These are phyloP conservation scores for Tapirus terrestris DNA, from an alignment of 2,113 vertebrate genomes.

Conservation along the genomic window DNA sequence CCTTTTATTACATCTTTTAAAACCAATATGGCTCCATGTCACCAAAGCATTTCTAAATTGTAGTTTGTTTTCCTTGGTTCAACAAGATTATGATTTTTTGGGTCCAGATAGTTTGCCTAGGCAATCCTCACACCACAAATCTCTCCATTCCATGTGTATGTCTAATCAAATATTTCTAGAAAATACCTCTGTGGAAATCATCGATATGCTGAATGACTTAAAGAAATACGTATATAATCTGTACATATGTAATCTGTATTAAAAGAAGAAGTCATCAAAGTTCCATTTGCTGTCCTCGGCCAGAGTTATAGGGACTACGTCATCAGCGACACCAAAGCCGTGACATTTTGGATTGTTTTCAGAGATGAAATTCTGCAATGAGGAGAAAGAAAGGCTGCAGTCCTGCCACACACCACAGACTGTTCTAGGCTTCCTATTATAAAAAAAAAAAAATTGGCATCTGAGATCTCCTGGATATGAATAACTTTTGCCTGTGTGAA, in stretches of 20 bases:
- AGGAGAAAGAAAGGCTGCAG: background rate
- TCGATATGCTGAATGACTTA: background rate
- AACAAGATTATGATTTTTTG: background rate
- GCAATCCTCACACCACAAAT: background rate
- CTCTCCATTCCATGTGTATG: background rate
- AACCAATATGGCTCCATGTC: background rate
- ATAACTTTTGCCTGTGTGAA: conserved; percentile 11
- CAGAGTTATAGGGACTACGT: too few relatives aligned
- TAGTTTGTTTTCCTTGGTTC: background rate
- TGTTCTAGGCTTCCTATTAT: background rate
- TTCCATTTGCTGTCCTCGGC: background rate
- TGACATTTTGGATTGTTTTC: background rate
- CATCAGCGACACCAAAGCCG: accelerated
- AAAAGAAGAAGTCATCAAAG: background rate
- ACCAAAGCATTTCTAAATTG: background rate
- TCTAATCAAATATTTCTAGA: background rate
- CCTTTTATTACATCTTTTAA: background rate
- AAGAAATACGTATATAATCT: background rate
- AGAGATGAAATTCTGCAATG: background rate
- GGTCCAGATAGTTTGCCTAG: background rate
- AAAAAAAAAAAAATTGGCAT: background rate
- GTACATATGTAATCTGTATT: too few relatives aligned
- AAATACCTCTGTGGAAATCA: background rate
- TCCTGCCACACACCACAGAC: background rate
- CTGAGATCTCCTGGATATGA: background rate